Evolutionary conservation across 2,888 invertebrate species (phyloP), one percentile per base, ranked within the genome.

Genomic region (Acrobasis consociella): DNA sequence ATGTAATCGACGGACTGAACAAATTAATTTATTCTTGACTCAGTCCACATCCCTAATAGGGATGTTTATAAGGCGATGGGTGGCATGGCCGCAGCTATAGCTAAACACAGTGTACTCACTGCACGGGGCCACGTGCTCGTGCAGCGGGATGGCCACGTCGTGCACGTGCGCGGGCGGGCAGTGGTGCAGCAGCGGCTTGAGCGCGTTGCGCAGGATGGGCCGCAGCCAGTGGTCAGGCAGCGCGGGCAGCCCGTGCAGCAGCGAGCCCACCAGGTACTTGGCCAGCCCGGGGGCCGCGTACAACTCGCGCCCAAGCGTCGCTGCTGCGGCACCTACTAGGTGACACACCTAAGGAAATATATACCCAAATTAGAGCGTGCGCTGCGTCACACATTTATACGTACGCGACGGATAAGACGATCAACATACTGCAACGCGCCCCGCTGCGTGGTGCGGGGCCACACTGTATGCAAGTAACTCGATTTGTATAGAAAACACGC

Each of bases 161-260:
- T 94, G 94, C 78, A 96, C 96, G 85, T 95, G 96, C 64, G 96
- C 95, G 50, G 96, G 95, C 62, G 98, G 98, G 81, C 98, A 98
- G 71, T 96, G 96, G 80, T 95, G 95, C 71, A 98, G 94, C 76
- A 97, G 97, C 17, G 97, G 96, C 78, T 97, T 97, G 73, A 98
- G 92, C 80, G 98, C 97, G 49, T 96, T 95, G 56, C 98, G 94
- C 70, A 97, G 95, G 56, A 98, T 94, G 3, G 96, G 96, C 63
- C 97, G 94, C 77, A 98, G 89, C 87, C 97, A 94, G 88, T 97
- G 96, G 86, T 98, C 98, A 49, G 98, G 97, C 80, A 98, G 94
- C 67, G 92, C 93, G 87, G 95, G 88, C 64, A 96, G 92, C 72
- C 95, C 94, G 60, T 94, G 93, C 72, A 97, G 94, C 65, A 96